phyloP scores from a whole-genome alignment of 92 coral and sea anemone species.

The Porites cylindrica region DNA sequence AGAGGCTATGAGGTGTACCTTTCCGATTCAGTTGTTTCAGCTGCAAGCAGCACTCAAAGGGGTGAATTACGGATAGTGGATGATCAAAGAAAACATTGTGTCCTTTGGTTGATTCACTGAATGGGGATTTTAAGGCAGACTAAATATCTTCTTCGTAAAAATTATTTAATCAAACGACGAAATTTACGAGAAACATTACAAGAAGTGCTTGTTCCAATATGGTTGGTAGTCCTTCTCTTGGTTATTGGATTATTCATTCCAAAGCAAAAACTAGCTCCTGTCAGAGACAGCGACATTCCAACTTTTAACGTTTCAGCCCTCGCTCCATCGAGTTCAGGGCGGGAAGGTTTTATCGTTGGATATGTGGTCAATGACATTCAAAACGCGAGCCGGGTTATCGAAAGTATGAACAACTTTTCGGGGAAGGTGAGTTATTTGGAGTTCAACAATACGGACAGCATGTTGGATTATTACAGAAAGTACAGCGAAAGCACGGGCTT shows the following conservation, averaged over 20 bases:
- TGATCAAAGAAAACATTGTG: background rate
- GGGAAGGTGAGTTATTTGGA: conserved; percentile 34
- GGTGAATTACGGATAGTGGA: background rate
- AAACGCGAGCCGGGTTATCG: conserved; percentile 52
- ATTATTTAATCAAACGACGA: conserved; percentile 77
- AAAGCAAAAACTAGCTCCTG: conserved; percentile 54
- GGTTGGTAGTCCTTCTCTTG: conserved; percentile 73
- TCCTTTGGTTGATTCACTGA: background rate
- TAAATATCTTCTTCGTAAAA: conserved; percentile 72
- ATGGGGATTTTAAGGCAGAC: conserved; percentile 84
- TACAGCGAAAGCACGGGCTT: conserved; percentile 56
- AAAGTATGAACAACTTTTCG: conserved; percentile 48
- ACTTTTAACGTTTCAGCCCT: conserved; percentile 21
- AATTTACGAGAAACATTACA: conserved; percentile 79
- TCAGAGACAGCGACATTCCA: conserved; percentile 72
- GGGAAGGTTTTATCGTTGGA: conserved; percentile 42
- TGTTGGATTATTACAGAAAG: conserved; percentile 63
- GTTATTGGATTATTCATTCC: conserved; percentile 48
- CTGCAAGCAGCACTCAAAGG: too few species aligned
- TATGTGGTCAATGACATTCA: conserved; percentile 61
- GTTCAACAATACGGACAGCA: conserved; percentile 70
- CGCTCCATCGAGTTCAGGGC: conserved; percentile 2
- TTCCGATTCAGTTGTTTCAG: too few species aligned
- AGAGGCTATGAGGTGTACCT: background rate
- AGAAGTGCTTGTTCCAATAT: conserved; percentile 84